phyloP scores from a whole-genome alignment of 64 coral and sea anemone species.

The Pocillopora damicornis region DNA sequence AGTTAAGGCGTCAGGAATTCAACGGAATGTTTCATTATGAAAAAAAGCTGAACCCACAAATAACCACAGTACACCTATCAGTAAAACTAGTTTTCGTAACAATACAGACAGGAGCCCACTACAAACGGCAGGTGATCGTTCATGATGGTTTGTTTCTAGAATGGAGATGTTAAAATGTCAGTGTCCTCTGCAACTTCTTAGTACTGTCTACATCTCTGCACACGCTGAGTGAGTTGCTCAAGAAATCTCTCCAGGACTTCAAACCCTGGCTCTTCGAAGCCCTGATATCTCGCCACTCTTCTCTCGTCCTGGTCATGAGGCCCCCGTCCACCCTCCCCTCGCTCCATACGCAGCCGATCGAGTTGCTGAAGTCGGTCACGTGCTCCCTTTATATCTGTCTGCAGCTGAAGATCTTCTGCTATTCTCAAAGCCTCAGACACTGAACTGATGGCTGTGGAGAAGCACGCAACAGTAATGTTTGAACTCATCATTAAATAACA shows the following conservation, averaged over 20 bases:
- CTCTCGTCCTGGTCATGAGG: background rate
- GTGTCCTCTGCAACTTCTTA: background rate
- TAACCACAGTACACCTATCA: background rate
- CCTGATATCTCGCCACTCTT: background rate
- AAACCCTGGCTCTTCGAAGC: constrained; percentile 5
- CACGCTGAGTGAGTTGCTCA: background rate
- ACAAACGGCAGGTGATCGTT: too few relatives aligned
- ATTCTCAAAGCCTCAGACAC: background rate
- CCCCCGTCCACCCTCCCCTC: background rate
- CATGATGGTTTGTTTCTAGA: background rate
- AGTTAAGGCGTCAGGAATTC: too few relatives aligned
- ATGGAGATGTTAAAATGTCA: background rate
- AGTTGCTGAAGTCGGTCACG: constrained; percentile 16
- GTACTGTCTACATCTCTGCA: background rate
- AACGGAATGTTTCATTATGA: too few relatives aligned
- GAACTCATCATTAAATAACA: background rate
- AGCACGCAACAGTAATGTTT: background rate
- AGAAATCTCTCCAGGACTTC: background rate
- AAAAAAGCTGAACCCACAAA: too few relatives aligned
- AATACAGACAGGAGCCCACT: too few relatives aligned
- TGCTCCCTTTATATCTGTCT: constrained; percentile 2
- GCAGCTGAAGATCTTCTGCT: constrained; percentile 17
- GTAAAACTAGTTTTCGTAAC: background rate
- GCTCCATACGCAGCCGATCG: background rate
- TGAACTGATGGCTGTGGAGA: background rate